These are phyloP conservation scores for Sigmodon hispidus DNA, from an alignment of 2,113 vertebrate species.

Conservation along the genomic window DNA sequence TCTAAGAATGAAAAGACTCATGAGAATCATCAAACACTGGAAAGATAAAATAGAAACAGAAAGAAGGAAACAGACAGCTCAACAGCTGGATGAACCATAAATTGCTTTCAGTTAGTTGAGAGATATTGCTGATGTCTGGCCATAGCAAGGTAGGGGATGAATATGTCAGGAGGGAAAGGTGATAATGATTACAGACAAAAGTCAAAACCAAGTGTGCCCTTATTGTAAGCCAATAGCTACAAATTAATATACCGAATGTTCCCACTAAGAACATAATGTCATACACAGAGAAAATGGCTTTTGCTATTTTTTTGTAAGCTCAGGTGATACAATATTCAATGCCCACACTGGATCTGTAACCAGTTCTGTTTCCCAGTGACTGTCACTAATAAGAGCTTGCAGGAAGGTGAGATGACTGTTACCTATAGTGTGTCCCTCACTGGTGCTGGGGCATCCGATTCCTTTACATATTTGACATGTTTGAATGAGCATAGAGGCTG, in stretches of 20 bases:
- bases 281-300: background rate
- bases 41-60: constrained; percentile 8
- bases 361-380: background rate
- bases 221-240: background rate
- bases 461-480: background rate
- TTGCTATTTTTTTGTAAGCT: background rate
- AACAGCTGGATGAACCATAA: background rate
- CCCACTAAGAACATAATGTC: background rate
- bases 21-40: background rate
- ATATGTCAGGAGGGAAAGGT: background rate
- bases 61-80: background rate
- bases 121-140: background rate
- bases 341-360: background rate
- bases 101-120: background rate
- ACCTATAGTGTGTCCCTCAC: background rate
- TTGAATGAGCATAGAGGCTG: background rate
- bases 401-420: background rate
- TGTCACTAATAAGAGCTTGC: background rate
- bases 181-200: background rate
- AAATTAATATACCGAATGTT: background rate
- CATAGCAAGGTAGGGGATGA: background rate
- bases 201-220: background rate
- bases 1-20: background rate
- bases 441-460: background rate
- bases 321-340: background rate